Evolutionary conservation across 1,140 invertebrate genomes (phyloP).

Genomic region (Lucilia cuprina): DNA sequence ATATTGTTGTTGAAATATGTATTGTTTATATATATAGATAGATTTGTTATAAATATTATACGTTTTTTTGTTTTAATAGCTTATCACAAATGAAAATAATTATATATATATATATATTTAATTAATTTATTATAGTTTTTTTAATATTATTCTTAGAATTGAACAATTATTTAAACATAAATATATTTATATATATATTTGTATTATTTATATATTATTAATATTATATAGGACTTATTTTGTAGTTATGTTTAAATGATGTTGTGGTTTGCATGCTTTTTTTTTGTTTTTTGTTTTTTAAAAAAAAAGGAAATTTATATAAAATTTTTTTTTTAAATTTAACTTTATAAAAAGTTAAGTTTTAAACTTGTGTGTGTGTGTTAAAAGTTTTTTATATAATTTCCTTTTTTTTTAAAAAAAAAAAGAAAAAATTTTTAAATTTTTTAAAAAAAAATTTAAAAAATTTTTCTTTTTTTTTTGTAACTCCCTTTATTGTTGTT

Average conservation of each 20-base stretch:
- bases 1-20: slow-evolving; percentile 46
- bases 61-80: slow-evolving; percentile 49
- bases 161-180: slow-evolving; percentile 61
- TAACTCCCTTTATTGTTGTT: slow-evolving; percentile 23
- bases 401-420: neutral
- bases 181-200: slow-evolving; percentile 34
- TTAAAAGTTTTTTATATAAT: neutral
- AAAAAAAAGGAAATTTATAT: neutral
- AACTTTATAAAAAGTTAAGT: neutral
- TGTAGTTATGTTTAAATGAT: slow-evolving; percentile 49
- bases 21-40: slow-evolving; percentile 49
- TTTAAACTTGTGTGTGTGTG: neutral
- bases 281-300: slow-evolving; percentile 1
- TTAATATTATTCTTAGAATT: slow-evolving; percentile 62
- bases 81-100: slow-evolving; percentile 62
- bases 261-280: slow-evolving; percentile 21
- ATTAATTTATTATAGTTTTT: slow-evolving; percentile 56
- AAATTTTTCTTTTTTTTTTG: neutral
- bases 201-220: slow-evolving; percentile 23
- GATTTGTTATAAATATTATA: slow-evolving; percentile 57
- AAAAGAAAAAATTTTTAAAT: neutral
- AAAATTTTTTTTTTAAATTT: neutral
- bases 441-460: neutral
- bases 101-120: slow-evolving; percentile 53
- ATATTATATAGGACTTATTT: slow-evolving; percentile 30